These are phyloP conservation scores for Thinocorus orbignyianus DNA, from an alignment of 2,113 vertebrate genomes.

Conservation along the genomic window DNA sequence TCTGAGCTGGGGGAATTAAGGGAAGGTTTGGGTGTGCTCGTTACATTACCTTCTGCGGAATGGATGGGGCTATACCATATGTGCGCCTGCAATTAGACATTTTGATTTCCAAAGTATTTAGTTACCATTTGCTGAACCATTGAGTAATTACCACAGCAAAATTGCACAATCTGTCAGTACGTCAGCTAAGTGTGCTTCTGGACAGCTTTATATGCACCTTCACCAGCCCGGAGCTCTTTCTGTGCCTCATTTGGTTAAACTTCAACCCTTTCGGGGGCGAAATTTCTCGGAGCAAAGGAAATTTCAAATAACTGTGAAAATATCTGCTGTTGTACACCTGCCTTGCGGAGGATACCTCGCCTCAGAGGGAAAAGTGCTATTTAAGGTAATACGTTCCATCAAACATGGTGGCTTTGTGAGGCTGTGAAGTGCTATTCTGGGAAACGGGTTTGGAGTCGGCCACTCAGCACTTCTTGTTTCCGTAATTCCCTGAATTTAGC, in stretches of 20 bases:
- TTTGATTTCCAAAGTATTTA: constrained; percentile 72
- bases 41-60: constrained; percentile 55
- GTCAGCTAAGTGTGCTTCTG: constrained; percentile 60
- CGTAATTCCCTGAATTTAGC: not conserved
- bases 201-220: constrained; percentile 66
- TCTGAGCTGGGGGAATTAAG: not conserved
- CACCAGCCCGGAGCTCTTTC: constrained; percentile 4
- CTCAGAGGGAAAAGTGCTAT: not conserved
- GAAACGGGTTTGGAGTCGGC: not conserved
- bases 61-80: constrained; percentile 60
- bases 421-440: not conserved
- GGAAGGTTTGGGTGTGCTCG: constrained; percentile 64
- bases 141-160: constrained; percentile 73
- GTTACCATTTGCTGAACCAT: constrained; percentile 78
- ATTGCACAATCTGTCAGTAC: constrained; percentile 72
- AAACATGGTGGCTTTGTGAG: not conserved
- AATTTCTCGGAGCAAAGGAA: not conserved
- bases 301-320: not conserved
- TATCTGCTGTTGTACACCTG: not conserved
- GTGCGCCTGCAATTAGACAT: constrained; percentile 70
- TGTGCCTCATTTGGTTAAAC: not conserved
- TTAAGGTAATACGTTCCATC: not conserved
- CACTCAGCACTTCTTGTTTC: not conserved
- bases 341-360: not conserved
- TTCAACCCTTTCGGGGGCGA: not conserved